Conservation (phyloP, 2,888 invertebrate genomes). For the Diplazon laetatorius region DNA sequence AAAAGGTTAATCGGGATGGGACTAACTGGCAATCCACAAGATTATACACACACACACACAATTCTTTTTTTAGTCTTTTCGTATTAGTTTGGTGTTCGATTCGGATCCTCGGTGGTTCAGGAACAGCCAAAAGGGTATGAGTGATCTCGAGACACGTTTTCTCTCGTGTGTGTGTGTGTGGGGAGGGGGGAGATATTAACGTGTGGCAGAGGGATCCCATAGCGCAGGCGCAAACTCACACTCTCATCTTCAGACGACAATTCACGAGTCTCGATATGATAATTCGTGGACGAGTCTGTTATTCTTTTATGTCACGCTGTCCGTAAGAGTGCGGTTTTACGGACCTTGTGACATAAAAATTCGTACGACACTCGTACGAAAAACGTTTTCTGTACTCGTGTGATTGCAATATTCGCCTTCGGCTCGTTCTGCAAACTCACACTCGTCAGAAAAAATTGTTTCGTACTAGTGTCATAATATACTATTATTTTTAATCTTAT, state of each 20-base stretch:
- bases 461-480: too few species aligned
- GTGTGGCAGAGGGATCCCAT: slow-evolving; percentile 18
- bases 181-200: too few species aligned
- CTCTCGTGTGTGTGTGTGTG: too few species aligned
- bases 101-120: neutral
- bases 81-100: neutral
- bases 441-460: too few species aligned
- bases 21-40: neutral
- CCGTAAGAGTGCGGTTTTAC: too few species aligned
- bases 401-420: too few species aligned
- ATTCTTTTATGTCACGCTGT: too few species aligned
- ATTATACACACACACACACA: neutral
- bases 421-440: too few species aligned
- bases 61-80: neutral
- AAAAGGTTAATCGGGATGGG: neutral
- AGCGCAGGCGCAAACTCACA: slow-evolving; percentile 27
- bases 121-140: slow-evolving; percentile 17
- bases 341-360: too few species aligned
- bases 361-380: too few species aligned
- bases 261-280: slow-evolving; percentile 54
- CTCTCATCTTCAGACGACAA: slow-evolving; percentile 1
- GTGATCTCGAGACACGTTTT: slow-evolving; percentile 17
- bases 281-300: slow-evolving; percentile 51
- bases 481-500: neutral
- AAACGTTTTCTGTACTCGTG: too few species aligned